phyloP scores from a whole-genome alignment of 2,113 vertebrate species.

The Corvus hawaiiensis region DNA sequence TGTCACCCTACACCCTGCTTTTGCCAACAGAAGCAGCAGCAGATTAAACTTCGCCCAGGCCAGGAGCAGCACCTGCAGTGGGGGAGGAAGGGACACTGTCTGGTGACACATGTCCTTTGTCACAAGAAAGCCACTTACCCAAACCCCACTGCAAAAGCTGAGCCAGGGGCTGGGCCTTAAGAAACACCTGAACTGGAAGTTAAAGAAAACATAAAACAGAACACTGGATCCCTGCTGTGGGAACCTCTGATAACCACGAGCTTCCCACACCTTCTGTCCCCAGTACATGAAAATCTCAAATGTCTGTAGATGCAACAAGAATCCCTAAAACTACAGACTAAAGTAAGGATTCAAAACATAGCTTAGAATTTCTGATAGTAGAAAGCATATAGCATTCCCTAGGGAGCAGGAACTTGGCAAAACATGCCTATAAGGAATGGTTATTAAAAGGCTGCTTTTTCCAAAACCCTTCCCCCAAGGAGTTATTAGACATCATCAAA shows the following conservation, averaged over 20 bases:
- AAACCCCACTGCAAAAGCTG: not conserved
- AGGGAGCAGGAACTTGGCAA: not conserved
- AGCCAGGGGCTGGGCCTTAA: not conserved
- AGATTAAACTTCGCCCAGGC: not conserved
- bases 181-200: not conserved
- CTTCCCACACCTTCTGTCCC: not conserved
- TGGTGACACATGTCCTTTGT: not conserved
- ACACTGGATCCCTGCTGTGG: rapidly evolving
- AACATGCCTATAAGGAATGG: not conserved
- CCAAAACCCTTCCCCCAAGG: not conserved
- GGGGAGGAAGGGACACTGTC: not conserved
- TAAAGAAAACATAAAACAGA: not conserved
- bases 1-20: not conserved
- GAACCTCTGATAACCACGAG: not conserved
- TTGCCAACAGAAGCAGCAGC: not conserved
- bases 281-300: not conserved
- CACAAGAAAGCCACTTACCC: not conserved
- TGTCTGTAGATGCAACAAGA: not conserved
- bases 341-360: not conserved
- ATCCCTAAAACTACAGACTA: not conserved
- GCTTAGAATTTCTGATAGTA: not conserved
- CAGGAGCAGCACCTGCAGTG: not conserved
- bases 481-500: not conserved
- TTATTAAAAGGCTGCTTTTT: not conserved
- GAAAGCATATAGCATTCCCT: rapidly evolving